Evolutionary conservation across 2,113 vertebrate species (phyloP).

Genomic region (Cyprinodon brontotheroides): DNA sequence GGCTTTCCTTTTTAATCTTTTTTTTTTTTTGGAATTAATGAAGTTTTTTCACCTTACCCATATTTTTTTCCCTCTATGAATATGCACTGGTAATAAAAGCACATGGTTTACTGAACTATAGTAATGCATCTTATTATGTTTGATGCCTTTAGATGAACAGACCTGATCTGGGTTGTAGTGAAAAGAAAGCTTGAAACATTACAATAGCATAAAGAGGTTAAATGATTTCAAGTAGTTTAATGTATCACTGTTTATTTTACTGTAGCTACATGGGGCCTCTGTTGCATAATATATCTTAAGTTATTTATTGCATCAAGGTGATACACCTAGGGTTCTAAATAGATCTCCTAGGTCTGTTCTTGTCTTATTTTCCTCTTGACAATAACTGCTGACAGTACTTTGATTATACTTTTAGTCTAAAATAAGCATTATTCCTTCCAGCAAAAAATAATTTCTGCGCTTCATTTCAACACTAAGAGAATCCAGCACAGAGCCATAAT

Average conservation of each 20-base stretch:
- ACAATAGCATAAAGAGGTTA: not conserved
- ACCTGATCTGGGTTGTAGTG: not conserved
- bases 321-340: too few relatives aligned
- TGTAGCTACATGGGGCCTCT: not conserved
- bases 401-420: not conserved
- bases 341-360: not conserved
- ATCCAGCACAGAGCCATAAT: not conserved
- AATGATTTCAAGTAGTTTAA: not conserved
- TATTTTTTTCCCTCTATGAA: slow-evolving; percentile 69
- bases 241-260: not conserved
- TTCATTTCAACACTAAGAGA: not conserved
- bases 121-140: not conserved
- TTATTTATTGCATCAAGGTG: too few relatives aligned
- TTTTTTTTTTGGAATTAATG: slow-evolving; percentile 30
- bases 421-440: not conserved
- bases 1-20: slow-evolving; percentile 27
- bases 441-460: not conserved
- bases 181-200: not conserved
- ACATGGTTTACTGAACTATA: slow-evolving; percentile 75
- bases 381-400: not conserved
- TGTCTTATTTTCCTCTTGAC: not conserved
- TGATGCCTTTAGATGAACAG: not conserved
- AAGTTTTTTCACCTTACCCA: slow-evolving; percentile 37
- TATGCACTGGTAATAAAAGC: slow-evolving; percentile 86
- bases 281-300: not conserved